phyloP scores from a whole-genome alignment of 2,113 vertebrate species.

The Ictalurus punctatus region DNA sequence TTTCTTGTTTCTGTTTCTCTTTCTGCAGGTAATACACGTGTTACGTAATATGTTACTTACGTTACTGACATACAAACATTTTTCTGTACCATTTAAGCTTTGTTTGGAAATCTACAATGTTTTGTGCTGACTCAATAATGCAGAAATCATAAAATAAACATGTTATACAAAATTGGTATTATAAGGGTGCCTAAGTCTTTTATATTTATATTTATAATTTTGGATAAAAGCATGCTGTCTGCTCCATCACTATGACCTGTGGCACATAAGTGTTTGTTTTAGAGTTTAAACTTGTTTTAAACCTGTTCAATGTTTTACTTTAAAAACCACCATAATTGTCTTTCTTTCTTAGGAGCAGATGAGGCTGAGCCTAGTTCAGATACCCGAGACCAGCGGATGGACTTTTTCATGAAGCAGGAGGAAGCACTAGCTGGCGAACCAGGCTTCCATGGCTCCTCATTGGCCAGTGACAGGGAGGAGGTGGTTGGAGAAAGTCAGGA shows the following conservation, averaged over 20 bases:
- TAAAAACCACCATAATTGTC: conserved; percentile 42
- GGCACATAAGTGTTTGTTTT: background rate
- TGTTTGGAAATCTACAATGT: background rate
- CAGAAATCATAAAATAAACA: background rate
- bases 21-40: too few species aligned
- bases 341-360: conserved; percentile 74
- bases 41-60: background rate
- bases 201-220: background rate
- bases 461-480: conserved; percentile 84
- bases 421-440: conserved; percentile 79
- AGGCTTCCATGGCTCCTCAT: conserved; percentile 76
- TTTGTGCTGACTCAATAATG: background rate
- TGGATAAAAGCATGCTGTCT: background rate
- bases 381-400: conserved; percentile 79
- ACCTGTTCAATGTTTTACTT: background rate
- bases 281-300: background rate
- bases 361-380: conserved; percentile 84
- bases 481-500: conserved; percentile 59
- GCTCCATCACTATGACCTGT: background rate
- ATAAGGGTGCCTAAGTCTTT: background rate
- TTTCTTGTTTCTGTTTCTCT: too few species aligned
- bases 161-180: too few species aligned
- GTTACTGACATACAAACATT: background rate
- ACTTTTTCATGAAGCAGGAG: conserved; percentile 82
- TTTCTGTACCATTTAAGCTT: background rate